Evolutionary conservation across 2,888 invertebrate genomes (phyloP), one percentile per base, ranked within the genome.

Genomic region (Melanargia galathea): DNA sequence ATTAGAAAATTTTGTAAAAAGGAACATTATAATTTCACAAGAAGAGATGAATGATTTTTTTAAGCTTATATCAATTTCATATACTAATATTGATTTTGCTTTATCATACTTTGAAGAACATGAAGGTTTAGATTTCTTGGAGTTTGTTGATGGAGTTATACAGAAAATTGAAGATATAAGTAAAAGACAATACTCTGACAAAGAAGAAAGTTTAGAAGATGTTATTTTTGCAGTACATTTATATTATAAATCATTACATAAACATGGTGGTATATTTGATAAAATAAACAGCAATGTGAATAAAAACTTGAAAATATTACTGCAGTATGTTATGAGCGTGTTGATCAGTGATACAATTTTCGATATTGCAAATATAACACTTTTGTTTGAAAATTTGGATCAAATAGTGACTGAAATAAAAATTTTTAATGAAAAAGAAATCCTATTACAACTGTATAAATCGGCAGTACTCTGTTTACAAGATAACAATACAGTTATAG

Each of bases 131-230:
- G 33, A 46, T 71, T 40, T 83, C 48, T 61, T 77, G 56, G 73
- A 77, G 46, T 67, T 78, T 4, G 59, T 89, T 10, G 67, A 73
- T 65, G 69, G 75, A 54, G 84, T 81, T 67, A 63, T 85, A 0
- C 62, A 67, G 16, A 78, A 75, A 59, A 65, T 88, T 43, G 66
- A 78, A 67, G 72, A 81, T 65, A 70, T 82, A 52, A 67, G 78
- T 35, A 76, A 69, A 10, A 81, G 86, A 60, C 83, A 84, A 67
- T 87, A 88, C 75, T 79, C 82, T 49, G 74, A 84, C 68, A 86
- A 83, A 70, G 69, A 67, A 43, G 78, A 80, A 55, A 82, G 78
- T 65, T 68, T 85, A 0, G 70, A 77, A 62, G 80, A 87, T 71
- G 80, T 78, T 13, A 68, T 82, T 38, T 84, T 79, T 67, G 60